Conservation (phyloP, 2,113 vertebrate genomes). For the Chlorodrepanis virens region DNA sequence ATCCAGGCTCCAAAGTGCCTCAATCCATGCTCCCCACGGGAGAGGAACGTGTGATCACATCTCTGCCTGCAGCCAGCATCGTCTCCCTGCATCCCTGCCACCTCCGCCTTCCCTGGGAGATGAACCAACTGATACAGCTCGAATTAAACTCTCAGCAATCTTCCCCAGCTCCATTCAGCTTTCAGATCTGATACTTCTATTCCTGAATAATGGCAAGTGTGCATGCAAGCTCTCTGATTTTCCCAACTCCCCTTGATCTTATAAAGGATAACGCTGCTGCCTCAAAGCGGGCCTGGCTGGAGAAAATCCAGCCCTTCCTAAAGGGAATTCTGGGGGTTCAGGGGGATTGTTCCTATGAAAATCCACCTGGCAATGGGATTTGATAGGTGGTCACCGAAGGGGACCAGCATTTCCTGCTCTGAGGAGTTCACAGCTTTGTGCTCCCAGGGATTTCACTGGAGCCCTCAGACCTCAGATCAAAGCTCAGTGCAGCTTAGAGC, state of each 20-base stretch:
- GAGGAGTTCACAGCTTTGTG: background rate
- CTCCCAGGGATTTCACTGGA: background rate
- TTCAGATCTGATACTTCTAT: constrained; percentile 26
- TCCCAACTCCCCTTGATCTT: background rate
- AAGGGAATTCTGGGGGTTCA: background rate
- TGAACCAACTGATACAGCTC: background rate
- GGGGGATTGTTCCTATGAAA: background rate
- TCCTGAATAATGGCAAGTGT: background rate
- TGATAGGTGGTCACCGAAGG: background rate
- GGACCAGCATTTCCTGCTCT: background rate
- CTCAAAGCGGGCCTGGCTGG: background rate
- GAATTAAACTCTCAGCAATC: constrained; percentile 27
- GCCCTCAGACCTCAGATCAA: background rate
- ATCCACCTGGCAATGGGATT: background rate
- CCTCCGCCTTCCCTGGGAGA: background rate
- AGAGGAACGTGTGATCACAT: background rate
- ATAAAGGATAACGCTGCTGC: background rate
- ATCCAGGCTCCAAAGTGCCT: background rate
- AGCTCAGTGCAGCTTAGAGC: background rate
- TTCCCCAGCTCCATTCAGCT: background rate
- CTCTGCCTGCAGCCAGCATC: background rate
- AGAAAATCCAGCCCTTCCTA: background rate
- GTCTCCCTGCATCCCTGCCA: background rate
- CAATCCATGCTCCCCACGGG: background rate
- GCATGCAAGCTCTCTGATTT: background rate